phyloP scores from a whole-genome alignment of 2,888 invertebrate species.

The Meiosimyza decipiens region DNA sequence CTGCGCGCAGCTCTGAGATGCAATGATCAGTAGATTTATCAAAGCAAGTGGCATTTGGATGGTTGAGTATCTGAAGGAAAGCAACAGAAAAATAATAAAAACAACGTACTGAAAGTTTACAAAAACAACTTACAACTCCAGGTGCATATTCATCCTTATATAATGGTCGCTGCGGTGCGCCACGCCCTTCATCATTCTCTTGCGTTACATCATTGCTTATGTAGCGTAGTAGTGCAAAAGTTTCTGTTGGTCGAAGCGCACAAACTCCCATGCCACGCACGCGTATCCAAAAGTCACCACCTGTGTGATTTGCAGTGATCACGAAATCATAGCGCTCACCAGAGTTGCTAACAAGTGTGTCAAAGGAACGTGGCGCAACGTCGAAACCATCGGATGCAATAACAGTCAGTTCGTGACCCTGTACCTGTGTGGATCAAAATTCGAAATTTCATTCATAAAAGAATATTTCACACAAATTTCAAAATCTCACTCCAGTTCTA shows the following conservation, averaged over 20 bases:
- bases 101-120: no score
- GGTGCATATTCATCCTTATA: conserved; percentile 41
- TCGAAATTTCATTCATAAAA: no score
- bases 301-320: conserved; percentile 63
- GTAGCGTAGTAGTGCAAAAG: conserved; percentile 54
- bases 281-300: conserved; percentile 55
- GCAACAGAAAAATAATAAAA: neutral
- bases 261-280: conserved; percentile 52
- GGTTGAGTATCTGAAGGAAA: conserved; percentile 46
- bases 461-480: no score
- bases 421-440: conserved; percentile 50
- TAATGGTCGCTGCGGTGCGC: conserved; percentile 43
- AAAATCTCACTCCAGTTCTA: no score
- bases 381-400: conserved; percentile 62
- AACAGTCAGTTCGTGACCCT: conserved; percentile 57
- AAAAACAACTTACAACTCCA: conserved; percentile 38
- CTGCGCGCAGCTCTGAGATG: conserved; percentile 45
- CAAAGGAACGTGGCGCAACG: conserved; percentile 52
- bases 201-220: conserved; percentile 27
- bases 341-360: conserved; percentile 58
- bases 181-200: conserved; percentile 11
- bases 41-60: conserved; percentile 53
- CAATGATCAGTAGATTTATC: conserved; percentile 43
- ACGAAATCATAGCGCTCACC: conserved; percentile 70
- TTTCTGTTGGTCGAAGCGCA: conserved; percentile 44